These are phyloP conservation scores for Neoascia interrupta DNA, from an alignment of 2,888 invertebrate species.

Conservation along the genomic window DNA sequence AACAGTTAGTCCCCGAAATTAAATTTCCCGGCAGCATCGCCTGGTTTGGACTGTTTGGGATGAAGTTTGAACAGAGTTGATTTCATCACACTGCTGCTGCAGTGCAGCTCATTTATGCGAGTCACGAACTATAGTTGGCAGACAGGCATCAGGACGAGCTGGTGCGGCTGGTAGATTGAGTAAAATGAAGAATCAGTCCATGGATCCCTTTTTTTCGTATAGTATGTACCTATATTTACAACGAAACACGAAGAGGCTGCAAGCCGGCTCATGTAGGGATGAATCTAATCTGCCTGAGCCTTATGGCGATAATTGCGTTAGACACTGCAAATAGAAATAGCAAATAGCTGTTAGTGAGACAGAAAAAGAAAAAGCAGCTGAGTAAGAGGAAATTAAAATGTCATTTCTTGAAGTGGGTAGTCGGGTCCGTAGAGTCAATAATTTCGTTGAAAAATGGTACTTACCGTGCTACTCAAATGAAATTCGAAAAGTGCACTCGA, in stretches of 20 bases:
- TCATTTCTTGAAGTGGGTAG: too few species aligned
- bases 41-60: conserved; percentile 29
- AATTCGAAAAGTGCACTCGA: too few species aligned
- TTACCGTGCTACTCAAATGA: too few species aligned
- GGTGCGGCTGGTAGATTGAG: conserved; percentile 18
- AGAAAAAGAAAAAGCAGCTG: not conserved
- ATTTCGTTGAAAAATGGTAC: too few species aligned
- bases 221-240: too few species aligned
- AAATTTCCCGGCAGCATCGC: conserved; percentile 46
- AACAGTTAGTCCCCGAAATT: conserved; percentile 60
- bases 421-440: too few species aligned
- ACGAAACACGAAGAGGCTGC: conserved; percentile 12
- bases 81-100: conserved; percentile 65
- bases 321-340: conserved; percentile 47
- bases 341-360: conserved; percentile 19
- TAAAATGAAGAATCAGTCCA: conserved; percentile 54
- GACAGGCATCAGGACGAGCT: too few species aligned
- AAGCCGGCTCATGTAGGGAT: conserved; percentile 17
- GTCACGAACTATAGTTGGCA: conserved; percentile 52
- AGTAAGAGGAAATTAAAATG: conserved; percentile 46
- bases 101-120: conserved; percentile 61
- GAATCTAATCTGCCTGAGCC: conserved; percentile 18
- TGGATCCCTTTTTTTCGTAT: too few species aligned
- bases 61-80: conserved; percentile 58
- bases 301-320: conserved; percentile 61